Evolutionary conservation across 30 jellyfish, hydroid and myxozoan genomes (phyloP).

Genomic region (Hydractinia symbiolongicarpus): DNA sequence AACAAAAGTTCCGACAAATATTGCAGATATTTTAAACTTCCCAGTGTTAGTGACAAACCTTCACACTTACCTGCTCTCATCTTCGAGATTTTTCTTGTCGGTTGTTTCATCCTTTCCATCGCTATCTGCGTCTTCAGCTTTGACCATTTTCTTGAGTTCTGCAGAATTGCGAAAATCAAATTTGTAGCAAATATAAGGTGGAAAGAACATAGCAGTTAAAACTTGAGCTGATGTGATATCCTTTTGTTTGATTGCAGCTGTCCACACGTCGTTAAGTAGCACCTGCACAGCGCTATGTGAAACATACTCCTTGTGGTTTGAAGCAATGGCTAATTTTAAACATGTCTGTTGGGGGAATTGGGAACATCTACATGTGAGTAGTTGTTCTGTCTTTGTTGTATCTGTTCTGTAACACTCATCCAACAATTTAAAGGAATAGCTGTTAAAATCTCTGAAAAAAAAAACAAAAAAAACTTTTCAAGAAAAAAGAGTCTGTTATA

Average conservation of each 20-base stretch:
- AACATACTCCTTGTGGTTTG: constrained; percentile 54
- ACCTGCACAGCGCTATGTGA: constrained; percentile 80
- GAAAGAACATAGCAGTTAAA: constrained; percentile 10
- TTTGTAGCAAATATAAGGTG: constrained; percentile 15
- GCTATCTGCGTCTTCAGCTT: background rate
- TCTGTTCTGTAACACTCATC: constrained; percentile 55
- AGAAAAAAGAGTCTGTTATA: background rate
- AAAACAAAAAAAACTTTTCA: background rate
- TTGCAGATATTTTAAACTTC: no score
- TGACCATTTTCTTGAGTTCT: background rate
- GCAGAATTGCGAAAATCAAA: constrained; percentile 10
- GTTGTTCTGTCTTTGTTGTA: constrained; percentile 46
- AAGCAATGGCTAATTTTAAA: constrained; percentile 59
- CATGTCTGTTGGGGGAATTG: constrained; percentile 60
- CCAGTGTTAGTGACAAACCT: background rate
- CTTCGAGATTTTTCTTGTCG: background rate
- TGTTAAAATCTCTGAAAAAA: constrained; percentile 50
- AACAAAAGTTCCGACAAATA: no score
- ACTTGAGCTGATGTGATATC: background rate
- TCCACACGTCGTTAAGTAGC: constrained; percentile 75
- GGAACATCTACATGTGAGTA: constrained; percentile 45
- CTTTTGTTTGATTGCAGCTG: constrained; percentile 37
- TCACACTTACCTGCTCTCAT: background rate
- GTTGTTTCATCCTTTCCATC: background rate
- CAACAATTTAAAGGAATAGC: constrained; percentile 47